Conservation (phyloP, 2,113 vertebrate species). For the Pachyramphus minor region DNA sequence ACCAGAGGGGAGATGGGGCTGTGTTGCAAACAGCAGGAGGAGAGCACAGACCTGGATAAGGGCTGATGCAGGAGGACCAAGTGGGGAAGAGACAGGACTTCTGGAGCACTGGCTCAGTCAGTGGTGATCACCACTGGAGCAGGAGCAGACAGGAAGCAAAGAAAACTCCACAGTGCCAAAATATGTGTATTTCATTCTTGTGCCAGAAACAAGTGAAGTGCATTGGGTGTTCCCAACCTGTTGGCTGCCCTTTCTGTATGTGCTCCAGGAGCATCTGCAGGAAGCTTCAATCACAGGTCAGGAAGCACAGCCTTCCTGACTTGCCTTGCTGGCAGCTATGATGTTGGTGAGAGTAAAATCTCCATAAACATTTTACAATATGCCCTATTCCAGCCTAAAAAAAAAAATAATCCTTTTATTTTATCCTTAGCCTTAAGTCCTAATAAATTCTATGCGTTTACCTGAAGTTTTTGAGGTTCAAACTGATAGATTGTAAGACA, state of each 20-base stretch:
- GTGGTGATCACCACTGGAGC: neutral
- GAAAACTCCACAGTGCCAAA: neutral
- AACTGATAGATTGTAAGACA: neutral
- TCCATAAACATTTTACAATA: neutral
- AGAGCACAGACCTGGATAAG: neutral
- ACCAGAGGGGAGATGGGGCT: neutral
- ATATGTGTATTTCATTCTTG: neutral
- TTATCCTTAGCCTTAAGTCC: neutral
- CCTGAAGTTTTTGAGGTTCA: neutral
- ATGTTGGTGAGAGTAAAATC: neutral
- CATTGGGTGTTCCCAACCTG: neutral
- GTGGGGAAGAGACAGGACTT: neutral
- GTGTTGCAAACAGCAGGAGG: neutral
- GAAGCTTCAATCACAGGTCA: neutral
- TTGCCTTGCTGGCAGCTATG: neutral
- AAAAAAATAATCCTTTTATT: neutral
- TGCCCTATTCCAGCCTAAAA: neutral
- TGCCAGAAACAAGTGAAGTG: neutral
- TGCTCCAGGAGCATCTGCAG: neutral
- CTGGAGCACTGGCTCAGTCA: neutral
- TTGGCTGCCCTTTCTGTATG: neutral
- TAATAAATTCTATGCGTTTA: neutral
- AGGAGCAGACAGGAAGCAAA: neutral
- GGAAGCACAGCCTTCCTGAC: conserved; percentile 5
- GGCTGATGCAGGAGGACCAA: neutral